A percentile compares a stretch with the other conserved stretches of the same genome.
phyloP scores from a whole-genome alignment of 2,888 invertebrate species.

The Catocala fraxini region DNA sequence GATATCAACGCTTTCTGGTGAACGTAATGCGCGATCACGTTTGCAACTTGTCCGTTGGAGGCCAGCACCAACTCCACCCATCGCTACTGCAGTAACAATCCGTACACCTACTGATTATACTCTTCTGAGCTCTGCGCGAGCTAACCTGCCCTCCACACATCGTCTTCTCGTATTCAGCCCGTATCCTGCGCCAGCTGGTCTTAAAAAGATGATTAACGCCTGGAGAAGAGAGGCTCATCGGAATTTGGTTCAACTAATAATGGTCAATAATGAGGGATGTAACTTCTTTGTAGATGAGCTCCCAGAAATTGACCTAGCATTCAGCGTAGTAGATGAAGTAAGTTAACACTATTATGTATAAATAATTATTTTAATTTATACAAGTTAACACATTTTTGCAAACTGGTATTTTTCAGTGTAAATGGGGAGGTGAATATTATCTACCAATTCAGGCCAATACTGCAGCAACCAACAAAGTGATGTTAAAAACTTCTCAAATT shows the following conservation, averaged over 20 bases:
- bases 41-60: slow-evolving; percentile 41
- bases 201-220: slow-evolving; percentile 49
- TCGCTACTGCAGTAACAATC: slow-evolving; percentile 38
- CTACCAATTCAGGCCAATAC: slow-evolving; percentile 37
- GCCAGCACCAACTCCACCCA: slow-evolving; percentile 16
- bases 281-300: slow-evolving; percentile 54
- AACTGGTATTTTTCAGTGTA: slow-evolving; percentile 40
- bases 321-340: slow-evolving; percentile 57
- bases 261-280: slow-evolving; percentile 54
- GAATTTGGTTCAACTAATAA: slow-evolving; percentile 58
- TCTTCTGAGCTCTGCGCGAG: slow-evolving; percentile 20
- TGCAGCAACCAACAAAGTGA: slow-evolving; percentile 29
- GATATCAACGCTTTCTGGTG: slow-evolving; percentile 21
- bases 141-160: slow-evolving; percentile 17
- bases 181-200: slow-evolving; percentile 28
- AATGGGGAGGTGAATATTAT: slow-evolving; percentile 56
- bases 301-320: slow-evolving; percentile 59
- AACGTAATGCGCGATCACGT: slow-evolving; percentile 15
- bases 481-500: slow-evolving; percentile 46
- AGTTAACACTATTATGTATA: slow-evolving; percentile 25
- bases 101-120: slow-evolving; percentile 21
- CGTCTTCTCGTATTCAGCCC: slow-evolving; percentile 35
- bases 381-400: no score
- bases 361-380: no score
- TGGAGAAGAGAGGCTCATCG: slow-evolving; percentile 56